Percentiles rank a stretch among this genome's conserved stretches.
Conservation (phyloP, 2,888 invertebrate species). For the Napeogenes sylphis region DNA sequence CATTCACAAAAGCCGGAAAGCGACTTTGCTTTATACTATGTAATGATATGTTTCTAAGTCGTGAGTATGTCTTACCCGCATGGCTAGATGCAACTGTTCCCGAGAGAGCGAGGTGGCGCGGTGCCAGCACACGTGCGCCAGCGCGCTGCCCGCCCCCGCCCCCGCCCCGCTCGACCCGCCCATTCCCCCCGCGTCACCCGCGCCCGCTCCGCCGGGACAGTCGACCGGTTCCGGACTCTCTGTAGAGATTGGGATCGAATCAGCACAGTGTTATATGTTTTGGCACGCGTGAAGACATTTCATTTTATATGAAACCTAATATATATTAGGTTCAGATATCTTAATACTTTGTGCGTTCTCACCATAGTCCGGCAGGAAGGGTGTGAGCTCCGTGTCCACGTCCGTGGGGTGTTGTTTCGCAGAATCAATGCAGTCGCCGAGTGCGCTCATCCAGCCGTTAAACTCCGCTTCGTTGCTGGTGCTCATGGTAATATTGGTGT, state of each 20-base stretch:
- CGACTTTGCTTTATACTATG: not conserved
- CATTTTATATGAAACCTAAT: too few species aligned
- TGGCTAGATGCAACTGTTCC: constrained; percentile 58
- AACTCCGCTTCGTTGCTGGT: constrained; percentile 92
- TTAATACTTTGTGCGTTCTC: constrained; percentile 2
- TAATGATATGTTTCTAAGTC: not conserved
- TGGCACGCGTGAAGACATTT: too few species aligned
- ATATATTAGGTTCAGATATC: too few species aligned
- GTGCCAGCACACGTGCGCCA: constrained; percentile 99
- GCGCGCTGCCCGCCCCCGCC: constrained; percentile 75
- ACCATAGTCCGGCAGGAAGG: constrained; percentile 52
- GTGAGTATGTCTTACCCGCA: constrained; percentile 47
- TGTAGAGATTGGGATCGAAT: constrained; percentile 11
- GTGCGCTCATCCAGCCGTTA: constrained; percentile 90
- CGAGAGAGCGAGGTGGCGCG: constrained; percentile 84
- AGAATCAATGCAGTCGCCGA: constrained; percentile 72
- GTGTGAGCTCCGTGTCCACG: constrained; percentile 56
- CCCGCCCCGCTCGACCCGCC: constrained; percentile 62
- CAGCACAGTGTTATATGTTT: too few species aligned
- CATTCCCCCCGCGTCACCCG: constrained; percentile 42
- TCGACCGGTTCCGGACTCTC: constrained; percentile 24
- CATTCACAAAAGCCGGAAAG: too few species aligned
- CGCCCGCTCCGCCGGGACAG: constrained; percentile 13
- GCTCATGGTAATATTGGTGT: constrained; percentile 88
- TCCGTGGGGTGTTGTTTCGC: constrained; percentile 37